phyloP scores from a whole-genome alignment of 2,113 vertebrate genomes.

The Calyptommatus sinebrachiatus region DNA sequence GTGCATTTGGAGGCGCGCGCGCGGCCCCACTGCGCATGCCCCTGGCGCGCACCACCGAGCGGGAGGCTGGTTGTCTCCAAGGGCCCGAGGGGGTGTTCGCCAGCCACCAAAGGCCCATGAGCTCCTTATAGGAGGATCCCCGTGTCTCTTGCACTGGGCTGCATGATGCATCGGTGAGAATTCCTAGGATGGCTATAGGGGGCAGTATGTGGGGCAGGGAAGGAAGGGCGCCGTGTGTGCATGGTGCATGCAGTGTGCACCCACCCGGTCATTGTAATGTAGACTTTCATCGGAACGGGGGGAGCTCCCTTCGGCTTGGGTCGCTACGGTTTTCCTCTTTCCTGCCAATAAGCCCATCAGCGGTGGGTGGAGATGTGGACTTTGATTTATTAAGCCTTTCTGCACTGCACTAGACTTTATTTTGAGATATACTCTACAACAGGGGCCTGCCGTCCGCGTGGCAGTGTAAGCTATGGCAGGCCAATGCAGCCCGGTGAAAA shows the following conservation, averaged over 20 bases:
- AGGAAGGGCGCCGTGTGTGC: background rate
- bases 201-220: background rate
- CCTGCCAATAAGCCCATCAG: too few species aligned
- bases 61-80: background rate
- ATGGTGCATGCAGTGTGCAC: background rate
- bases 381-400: too few species aligned
- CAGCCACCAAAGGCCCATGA: background rate
- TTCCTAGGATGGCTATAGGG: background rate
- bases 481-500: too few species aligned
- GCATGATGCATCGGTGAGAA: constrained; percentile 15
- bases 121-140: background rate
- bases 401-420: too few species aligned
- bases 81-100: background rate
- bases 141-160: background rate
- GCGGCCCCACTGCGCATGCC: background rate
- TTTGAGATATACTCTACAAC: too few species aligned
- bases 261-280: background rate
- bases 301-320: too few species aligned
- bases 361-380: too few species aligned
- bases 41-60: background rate
- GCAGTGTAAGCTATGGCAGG: too few species aligned
- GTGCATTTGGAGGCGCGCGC: background rate
- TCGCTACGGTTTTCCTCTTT: too few species aligned
- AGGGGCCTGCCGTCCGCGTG: too few species aligned
- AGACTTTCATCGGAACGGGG: background rate